phyloP scores from a whole-genome alignment of 2,888 invertebrate genomes.

The Cheilosia vernalis region DNA sequence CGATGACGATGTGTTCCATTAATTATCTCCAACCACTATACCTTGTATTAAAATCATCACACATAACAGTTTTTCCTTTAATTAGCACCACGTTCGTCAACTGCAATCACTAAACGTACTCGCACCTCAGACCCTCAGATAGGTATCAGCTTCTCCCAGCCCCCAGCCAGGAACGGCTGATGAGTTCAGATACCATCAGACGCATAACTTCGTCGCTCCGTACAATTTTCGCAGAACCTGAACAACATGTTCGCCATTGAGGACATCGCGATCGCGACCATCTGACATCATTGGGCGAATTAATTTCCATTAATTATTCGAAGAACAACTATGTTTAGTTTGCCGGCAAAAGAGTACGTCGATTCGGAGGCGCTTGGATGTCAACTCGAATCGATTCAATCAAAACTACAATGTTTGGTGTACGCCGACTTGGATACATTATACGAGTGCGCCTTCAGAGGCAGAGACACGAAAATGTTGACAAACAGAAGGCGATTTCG shows the following conservation, averaged over 20 bases:
- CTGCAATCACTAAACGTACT: constrained; percentile 60
- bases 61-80: constrained; percentile 69
- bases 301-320: constrained; percentile 69
- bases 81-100: constrained; percentile 59
- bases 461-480: constrained; percentile 22
- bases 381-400: constrained; percentile 60
- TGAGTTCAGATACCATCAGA: constrained; percentile 48
- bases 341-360: constrained; percentile 17
- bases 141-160: constrained; percentile 38
- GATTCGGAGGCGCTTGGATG: constrained; percentile 61
- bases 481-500: constrained; percentile 9
- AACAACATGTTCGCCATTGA: constrained; percentile 67
- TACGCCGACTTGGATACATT: constrained; percentile 30
- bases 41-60: constrained; percentile 52
- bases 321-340: constrained; percentile 61
- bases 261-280: constrained; percentile 55
- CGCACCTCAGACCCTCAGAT: constrained; percentile 54
- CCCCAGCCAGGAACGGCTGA: constrained; percentile 10
- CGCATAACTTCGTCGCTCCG: constrained; percentile 15
- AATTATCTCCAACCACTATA: constrained; percentile 51
- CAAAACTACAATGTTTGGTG: constrained; percentile 48
- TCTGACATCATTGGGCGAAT: constrained; percentile 70
- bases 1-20: constrained; percentile 49
- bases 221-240: constrained; percentile 48
- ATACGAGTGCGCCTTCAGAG: neutral